These are phyloP conservation scores for Valencia hispanica DNA, from an alignment of 2,797 vertebrate genomes.

Conservation along the genomic window DNA sequence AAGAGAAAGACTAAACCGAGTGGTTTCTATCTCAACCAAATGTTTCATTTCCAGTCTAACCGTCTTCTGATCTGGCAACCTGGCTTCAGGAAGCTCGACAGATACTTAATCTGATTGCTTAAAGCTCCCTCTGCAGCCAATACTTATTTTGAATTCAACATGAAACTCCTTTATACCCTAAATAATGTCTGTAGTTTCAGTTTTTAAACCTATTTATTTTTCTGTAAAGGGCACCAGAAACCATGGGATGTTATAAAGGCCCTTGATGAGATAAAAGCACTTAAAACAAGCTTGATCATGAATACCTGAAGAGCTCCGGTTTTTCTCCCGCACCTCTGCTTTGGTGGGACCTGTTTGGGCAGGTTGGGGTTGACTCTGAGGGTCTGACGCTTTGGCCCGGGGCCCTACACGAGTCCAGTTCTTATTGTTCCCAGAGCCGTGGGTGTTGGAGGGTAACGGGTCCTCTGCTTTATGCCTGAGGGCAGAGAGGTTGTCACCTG, in stretches of 20 bases:
- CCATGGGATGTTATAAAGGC: background rate
- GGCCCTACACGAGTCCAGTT: constrained; percentile 4
- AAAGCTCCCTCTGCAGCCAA: background rate
- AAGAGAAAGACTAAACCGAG: background rate
- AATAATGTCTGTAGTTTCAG: background rate
- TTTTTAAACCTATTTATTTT: background rate
- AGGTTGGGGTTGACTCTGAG: constrained; percentile 23
- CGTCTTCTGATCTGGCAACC: background rate
- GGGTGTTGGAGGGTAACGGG: constrained; percentile 9
- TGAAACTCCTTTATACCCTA: background rate
- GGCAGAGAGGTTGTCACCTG: constrained; percentile 33
- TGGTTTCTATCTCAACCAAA: background rate
- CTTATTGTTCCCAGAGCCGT: constrained; percentile 17
- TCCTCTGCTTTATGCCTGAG: constrained; percentile 44
- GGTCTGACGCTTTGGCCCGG: constrained; percentile 8
- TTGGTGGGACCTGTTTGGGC: constrained; percentile 19
- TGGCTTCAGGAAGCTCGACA: background rate
- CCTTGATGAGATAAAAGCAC: background rate
- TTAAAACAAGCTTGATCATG: background rate
- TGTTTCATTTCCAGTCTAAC: background rate
- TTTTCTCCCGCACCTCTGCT: constrained; percentile 31
- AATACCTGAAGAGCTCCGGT: constrained; percentile 52
- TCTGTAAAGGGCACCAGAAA: background rate
- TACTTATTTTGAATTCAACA: background rate
- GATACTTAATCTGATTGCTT: background rate